Evolutionary conservation across 1,140 invertebrate genomes (phyloP), one percentile per base, ranked within the genome.

Genomic region (Aphaenogaster ashmeadi): DNA sequence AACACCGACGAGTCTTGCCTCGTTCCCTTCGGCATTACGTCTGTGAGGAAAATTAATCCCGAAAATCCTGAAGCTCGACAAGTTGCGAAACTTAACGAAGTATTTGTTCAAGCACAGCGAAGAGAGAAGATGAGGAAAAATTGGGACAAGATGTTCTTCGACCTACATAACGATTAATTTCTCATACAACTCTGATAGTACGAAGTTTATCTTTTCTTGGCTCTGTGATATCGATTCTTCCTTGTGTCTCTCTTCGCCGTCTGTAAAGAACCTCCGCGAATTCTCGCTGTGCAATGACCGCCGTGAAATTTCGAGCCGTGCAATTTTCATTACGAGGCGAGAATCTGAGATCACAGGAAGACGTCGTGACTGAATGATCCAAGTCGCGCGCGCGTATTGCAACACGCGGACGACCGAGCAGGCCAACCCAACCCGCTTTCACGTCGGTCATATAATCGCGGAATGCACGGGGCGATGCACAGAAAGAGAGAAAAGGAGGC

Each of bases 311-410:
- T 41, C 13, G n/a, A 36, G 21, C 15, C 11, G 52, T 18, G 67
- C 18, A 74, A 83, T 83, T 83, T 74, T 83, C 41, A 84, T 84
- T 84, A 74, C 60, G 9, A 74, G 80, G 18, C 64, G 50, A 27
- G 50, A 56, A n/a, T 47, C 7, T 13, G 67, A 72, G 67, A 47
- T 83, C 80, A 27, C 41, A 56, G 13, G 13, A 52, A 27, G 33
- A 47, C 41, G n/a, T 84, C 80, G 80, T 84, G 54, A 75, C 67
- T 47, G 80, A 74, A 47, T 38, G 67, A 74, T 60, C 8, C 67
- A 38, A 74, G 67, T 81, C 52, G 77, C 60, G 47, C 75, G 58
- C n/a, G 21, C 13, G 54, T 83, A 47, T 72, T 83, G 38, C 67
- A 74, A 74, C 33, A 75, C n/a, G 50, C 21, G 52, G 50, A 50